Conservation (phyloP, 1,140 invertebrate species). For the Anoplolepis gracilipes region DNA sequence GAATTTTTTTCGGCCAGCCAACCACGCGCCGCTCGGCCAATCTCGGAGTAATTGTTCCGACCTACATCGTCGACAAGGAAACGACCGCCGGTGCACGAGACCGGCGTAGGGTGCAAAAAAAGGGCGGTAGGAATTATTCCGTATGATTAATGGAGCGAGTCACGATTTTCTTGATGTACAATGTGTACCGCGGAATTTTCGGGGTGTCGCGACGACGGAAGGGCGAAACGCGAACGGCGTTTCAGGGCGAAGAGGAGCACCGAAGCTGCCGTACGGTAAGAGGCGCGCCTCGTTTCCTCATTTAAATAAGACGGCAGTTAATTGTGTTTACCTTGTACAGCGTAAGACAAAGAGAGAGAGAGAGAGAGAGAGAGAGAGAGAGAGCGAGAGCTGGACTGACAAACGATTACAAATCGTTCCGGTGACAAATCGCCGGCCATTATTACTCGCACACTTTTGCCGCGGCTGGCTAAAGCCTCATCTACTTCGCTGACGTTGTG, state of each 20-base stretch:
- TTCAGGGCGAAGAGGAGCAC: constrained; percentile 52
- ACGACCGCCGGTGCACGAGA: constrained; percentile 6
- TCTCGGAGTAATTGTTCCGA: constrained; percentile 47
- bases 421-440: constrained; percentile 67
- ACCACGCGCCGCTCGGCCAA: not conserved
- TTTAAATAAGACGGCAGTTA: constrained; percentile 85
- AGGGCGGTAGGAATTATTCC: constrained; percentile 34
- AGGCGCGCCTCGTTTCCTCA: constrained; percentile 73
- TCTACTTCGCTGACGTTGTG: constrained; percentile 12
- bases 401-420: constrained; percentile 85
- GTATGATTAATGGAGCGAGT: constrained; percentile 70
- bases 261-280: constrained; percentile 33
- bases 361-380: constrained; percentile 22
- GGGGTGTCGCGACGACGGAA: not conserved
- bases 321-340: constrained; percentile 82
- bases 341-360: no score
- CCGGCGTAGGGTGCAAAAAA: not conserved
- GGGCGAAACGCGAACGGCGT: not conserved
- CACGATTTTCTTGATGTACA: constrained; percentile 56
- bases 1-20: constrained; percentile 20
- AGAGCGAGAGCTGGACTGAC: constrained; percentile 70
- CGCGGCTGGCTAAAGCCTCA: constrained; percentile 40
- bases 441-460: constrained; percentile 70
- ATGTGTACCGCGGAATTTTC: constrained; percentile 49
- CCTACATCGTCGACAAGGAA: constrained; percentile 36